phyloP scores from a whole-genome alignment of 1,140 invertebrate species.

The Penaeus chinensis region DNA sequence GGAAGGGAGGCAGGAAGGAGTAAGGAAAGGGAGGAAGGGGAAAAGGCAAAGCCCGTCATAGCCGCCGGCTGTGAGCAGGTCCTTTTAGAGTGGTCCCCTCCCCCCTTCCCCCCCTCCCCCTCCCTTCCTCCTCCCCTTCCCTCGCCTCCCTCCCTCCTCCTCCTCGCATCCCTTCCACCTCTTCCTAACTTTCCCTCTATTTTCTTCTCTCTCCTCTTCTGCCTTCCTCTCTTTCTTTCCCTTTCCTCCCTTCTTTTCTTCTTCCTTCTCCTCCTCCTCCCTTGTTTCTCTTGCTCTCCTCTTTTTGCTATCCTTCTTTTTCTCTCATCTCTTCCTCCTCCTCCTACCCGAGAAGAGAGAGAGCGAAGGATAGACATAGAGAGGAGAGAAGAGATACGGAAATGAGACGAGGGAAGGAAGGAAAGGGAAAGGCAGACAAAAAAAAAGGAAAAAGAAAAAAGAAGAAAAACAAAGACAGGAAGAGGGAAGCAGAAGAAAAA shows the following conservation, averaged over 20 bases:
- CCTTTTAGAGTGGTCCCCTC: no score
- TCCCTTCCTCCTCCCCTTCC: constrained; percentile 4
- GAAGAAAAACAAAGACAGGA: no score
- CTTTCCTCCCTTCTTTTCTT: neutral
- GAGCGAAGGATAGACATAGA: neutral
- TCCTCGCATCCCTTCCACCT: neutral
- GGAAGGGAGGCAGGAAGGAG: no score
- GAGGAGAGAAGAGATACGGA: no score
- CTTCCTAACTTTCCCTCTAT: neutral
- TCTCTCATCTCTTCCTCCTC: neutral
- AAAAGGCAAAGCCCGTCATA: no score
- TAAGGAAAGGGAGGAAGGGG: no score
- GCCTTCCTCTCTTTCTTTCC: neutral
- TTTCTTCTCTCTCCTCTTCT: neutral
- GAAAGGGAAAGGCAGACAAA: no score
- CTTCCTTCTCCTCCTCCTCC: neutral
- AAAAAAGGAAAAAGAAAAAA: no score
- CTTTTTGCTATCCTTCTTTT: neutral
- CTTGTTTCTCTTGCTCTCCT: neutral
- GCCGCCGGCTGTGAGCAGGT: no score
- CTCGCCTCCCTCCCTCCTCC: neutral
- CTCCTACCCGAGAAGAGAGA: neutral
- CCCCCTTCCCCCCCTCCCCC: no score
- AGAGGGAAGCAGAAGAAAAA: no score
- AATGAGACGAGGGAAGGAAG: no score